phyloP scores from a whole-genome alignment of 92 coral and sea anemone species.

The Desmophyllum pertusum region DNA sequence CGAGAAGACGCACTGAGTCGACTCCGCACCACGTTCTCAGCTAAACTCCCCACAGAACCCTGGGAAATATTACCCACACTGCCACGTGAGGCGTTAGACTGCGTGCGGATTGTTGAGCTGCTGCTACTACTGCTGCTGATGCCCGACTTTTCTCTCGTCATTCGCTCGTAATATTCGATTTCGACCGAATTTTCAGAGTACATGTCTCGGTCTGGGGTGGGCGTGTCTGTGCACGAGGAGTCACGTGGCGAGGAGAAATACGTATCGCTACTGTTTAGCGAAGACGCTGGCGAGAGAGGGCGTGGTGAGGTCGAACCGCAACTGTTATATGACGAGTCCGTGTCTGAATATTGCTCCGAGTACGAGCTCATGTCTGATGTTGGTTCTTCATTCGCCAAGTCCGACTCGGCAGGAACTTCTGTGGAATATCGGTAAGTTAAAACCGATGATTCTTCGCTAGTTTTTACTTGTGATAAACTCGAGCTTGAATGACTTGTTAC shows the following conservation, averaged over 20 bases:
- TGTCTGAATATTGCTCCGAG: conserved; percentile 62
- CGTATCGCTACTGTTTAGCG: conserved; percentile 70
- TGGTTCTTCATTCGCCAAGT: conserved; percentile 6
- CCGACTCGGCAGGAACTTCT: conserved; percentile 11
- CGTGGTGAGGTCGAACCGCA: conserved; percentile 72
- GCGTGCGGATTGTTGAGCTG: conserved; percentile 62
- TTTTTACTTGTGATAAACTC: background rate
- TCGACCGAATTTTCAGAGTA: conserved; percentile 67
- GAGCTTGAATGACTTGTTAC: background rate
- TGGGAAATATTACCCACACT: conserved; percentile 47
- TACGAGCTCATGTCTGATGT: conserved; percentile 31
- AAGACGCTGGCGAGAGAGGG: conserved; percentile 64
- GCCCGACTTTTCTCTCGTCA: conserved; percentile 42
- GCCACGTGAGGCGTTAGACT: conserved; percentile 32
- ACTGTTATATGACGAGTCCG: conserved; percentile 87
- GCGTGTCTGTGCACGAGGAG: conserved; percentile 49
- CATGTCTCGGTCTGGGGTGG: conserved; percentile 43
- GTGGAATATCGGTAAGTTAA: conserved; percentile 7
- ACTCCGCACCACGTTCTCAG: conserved; percentile 63
- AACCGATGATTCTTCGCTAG: conserved; percentile 3
- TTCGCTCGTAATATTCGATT: conserved; percentile 51
- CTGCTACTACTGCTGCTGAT: conserved; percentile 52
- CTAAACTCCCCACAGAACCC: conserved; percentile 56
- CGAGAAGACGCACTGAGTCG: conserved; percentile 64
- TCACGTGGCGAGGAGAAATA: conserved; percentile 70